Base-by-base conservation (phyloP, 1,140 invertebrate species). In the Sarcophaga bullata region DNA sequence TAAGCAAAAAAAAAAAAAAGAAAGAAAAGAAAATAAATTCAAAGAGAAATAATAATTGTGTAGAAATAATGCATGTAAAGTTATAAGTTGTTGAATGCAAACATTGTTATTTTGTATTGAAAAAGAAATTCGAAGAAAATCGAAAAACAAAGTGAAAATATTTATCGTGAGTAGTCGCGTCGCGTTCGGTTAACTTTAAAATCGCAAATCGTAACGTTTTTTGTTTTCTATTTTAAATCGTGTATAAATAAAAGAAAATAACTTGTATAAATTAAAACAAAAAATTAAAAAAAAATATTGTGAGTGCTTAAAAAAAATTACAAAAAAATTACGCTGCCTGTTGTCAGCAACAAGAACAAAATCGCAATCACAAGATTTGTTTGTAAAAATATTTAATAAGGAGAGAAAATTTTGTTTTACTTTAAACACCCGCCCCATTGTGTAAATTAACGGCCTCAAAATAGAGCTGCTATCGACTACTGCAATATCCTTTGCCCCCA, bases 381-480 rank as follows among this genome's bases (percentile, higher is more conserved):
- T 58, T 58, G 54, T 11, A 49, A 25, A 76, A 37, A 37, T 37
- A 37, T 37, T 3, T 11, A 76, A 76, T 6, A 76, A n/a, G 5
- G 13, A 7, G n/a, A 48, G 4, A 15, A 76, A 76, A 37, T 37
- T 37, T 2, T 4, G 25, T 6, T 49, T 15, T 85, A 85, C 84
- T 73, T 80, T 84, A 83, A 86, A 84, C 85, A 25, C 25, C 7
- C 17, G 11, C 62, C 73, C 73, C 54, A 15, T 49, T 37, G 75
- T 87, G 85, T 85, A 84, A 84, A 88, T 82, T 85, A 88, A 89
- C 86, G 85, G 85, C 88, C 85, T 85, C 88, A 89, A 89, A 89
- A 89, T 89, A 88, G 88, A 89, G 88, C 88, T 89, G 85, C 84
- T 89, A 89, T 86, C 84, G 83, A 86, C 86, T 73, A 85, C 88